Percentiles rank a stretch among this genome's conserved stretches.
Evolutionary conservation across 1,140 invertebrate species (phyloP).

Genomic region (Drosophila takahashii): DNA sequence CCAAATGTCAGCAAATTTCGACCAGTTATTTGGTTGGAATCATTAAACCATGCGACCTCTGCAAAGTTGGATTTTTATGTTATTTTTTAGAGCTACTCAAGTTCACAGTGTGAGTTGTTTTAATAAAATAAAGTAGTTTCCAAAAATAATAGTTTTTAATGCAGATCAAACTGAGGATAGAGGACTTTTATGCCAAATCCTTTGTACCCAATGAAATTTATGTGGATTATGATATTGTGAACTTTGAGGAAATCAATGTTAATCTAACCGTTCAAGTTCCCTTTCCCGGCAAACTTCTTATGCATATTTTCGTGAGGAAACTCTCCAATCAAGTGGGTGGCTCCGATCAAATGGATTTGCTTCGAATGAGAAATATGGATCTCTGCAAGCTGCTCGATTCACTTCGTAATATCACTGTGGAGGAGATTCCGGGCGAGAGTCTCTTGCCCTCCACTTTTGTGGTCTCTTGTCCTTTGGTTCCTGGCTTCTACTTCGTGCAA

Average conservation of each 20-base stretch:
- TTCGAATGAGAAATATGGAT: slow-evolving; percentile 58
- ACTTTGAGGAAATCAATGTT: slow-evolving; percentile 39
- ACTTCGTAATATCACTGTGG: slow-evolving; percentile 52
- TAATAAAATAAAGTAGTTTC: background rate
- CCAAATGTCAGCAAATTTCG: slow-evolving; percentile 13
- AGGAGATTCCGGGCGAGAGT: slow-evolving; percentile 29
- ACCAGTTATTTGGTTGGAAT: background rate
- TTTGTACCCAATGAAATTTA: slow-evolving; percentile 65
- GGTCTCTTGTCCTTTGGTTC: slow-evolving; percentile 59
- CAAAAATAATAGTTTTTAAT: no score
- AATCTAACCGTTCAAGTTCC: slow-evolving; percentile 55
- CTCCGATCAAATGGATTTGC: slow-evolving; percentile 25
- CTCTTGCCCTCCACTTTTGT: slow-evolving; percentile 57
- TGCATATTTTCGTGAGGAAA: slow-evolving; percentile 60
- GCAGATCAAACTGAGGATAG: slow-evolving; percentile 48
- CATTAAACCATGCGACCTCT: slow-evolving; percentile 21
- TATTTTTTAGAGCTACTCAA: slow-evolving; percentile 1
- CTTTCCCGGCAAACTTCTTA: slow-evolving; percentile 64
- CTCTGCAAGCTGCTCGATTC: slow-evolving; percentile 61
- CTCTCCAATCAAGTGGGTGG: slow-evolving; percentile 51
- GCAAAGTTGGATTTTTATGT: slow-evolving; percentile 4
- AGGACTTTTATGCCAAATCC: slow-evolving; percentile 57
- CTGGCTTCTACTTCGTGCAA: slow-evolving; percentile 61
- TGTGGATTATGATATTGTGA: slow-evolving; percentile 26
- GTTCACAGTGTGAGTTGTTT: slow-evolving; percentile 46